Percentiles rank a stretch among this genome's conserved stretches.
These are phyloP conservation scores for Philopedon plagiatum DNA, from an alignment of 2,888 invertebrate species.

Conservation along the genomic window DNA sequence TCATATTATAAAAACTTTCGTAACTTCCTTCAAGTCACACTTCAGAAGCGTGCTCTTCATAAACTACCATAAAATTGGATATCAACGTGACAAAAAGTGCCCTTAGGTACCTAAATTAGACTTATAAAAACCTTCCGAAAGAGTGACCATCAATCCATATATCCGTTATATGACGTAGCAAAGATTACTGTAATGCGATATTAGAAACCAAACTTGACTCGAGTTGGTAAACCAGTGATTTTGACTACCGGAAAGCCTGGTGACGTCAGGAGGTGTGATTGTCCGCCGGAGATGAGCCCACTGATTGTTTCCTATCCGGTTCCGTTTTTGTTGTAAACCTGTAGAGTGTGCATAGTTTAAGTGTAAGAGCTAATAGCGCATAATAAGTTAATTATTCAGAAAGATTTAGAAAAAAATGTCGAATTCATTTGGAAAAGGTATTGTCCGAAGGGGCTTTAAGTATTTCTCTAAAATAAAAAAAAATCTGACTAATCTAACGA, in stretches of 20 bases:
- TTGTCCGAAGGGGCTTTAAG: too few relatives aligned
- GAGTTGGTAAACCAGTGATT: slow-evolving; percentile 27
- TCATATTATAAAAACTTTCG: too few relatives aligned
- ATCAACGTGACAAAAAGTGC: slow-evolving; percentile 48
- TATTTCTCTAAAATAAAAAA: too few relatives aligned
- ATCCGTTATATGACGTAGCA: slow-evolving; percentile 20
- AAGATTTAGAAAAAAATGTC: too few relatives aligned
- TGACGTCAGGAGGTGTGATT: slow-evolving; percentile 65
- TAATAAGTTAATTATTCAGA: too few relatives aligned
- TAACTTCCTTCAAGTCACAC: slow-evolving; percentile 51
- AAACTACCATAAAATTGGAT: slow-evolving; percentile 41
- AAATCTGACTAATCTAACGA: too few relatives aligned
- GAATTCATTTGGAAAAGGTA: too few relatives aligned
- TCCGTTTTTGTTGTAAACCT: slow-evolving; percentile 60
- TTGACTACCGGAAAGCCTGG: slow-evolving; percentile 61
- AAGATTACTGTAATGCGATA: slow-evolving; percentile 32
- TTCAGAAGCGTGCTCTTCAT: slow-evolving; percentile 52
- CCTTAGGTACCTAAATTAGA: slow-evolving; percentile 43
- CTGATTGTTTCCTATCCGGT: slow-evolving; percentile 66
- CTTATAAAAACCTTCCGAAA: slow-evolving; percentile 52
- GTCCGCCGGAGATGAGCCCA: slow-evolving; percentile 66
- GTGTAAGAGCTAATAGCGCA: too few relatives aligned
- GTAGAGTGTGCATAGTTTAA: not conserved
- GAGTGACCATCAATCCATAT: slow-evolving; percentile 39
- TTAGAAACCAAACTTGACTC: slow-evolving; percentile 32